phyloP scores from a whole-genome alignment of 2,888 invertebrate species.

The Euzophera pinguis region DNA sequence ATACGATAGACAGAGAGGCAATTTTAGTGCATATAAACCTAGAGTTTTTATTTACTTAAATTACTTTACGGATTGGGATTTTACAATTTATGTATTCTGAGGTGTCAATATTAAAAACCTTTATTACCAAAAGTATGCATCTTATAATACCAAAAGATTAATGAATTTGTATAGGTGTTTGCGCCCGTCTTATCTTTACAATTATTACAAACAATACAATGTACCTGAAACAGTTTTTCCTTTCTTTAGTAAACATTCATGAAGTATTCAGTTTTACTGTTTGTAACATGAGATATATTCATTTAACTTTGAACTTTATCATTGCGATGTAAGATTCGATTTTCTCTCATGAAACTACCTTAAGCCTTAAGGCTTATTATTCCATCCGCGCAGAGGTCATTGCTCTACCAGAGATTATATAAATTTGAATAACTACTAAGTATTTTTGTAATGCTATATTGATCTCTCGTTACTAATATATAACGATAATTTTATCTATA shows the following conservation, averaged over 20 bases:
- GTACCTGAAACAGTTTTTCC: constrained; percentile 1
- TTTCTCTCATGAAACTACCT: background rate
- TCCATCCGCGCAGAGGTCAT: background rate
- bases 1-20: too few species aligned
- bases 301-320: background rate
- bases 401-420: background rate
- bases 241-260: background rate
- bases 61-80: too few species aligned
- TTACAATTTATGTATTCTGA: too few species aligned
- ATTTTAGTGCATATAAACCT: too few species aligned
- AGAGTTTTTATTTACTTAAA: too few species aligned
- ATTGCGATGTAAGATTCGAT: background rate
- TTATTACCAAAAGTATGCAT: too few species aligned
- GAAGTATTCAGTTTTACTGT: background rate
- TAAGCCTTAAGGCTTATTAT: too few species aligned
- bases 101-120: too few species aligned
- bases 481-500: background rate
- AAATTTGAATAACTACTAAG: background rate
- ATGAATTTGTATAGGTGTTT: background rate
- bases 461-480: constrained; percentile 16
- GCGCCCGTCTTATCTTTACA: background rate
- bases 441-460: constrained; percentile 21
- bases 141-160: too few species aligned
- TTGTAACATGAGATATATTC: background rate
- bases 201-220: background rate